Base-by-base conservation (phyloP, 1,140 invertebrate genomes). In the Paraescarpia echinospica region DNA sequence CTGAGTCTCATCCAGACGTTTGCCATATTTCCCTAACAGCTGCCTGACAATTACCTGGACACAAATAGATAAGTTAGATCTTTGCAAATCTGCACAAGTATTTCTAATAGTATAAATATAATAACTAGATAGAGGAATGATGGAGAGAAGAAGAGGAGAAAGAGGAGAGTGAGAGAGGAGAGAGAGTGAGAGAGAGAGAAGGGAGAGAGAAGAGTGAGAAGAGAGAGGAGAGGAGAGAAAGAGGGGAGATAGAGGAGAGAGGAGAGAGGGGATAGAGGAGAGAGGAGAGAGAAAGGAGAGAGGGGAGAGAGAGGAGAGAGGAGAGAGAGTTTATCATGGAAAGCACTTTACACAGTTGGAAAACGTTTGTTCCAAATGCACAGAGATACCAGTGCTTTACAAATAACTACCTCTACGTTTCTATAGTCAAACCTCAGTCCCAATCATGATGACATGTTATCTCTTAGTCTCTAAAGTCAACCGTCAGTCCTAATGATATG, bases 1-100 rank as follows among this genome's bases (percentile, higher is more conserved):
- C 35, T 93, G 93, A 34, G 1, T 34, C 35, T n/a, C 41, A 51
- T 93, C 93, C 88, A 93, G 88, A 33, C 77, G 34, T 91, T 93
- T 93, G 92, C 88, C 88, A 35, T 91, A 93, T 5, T 34, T 34
- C 6, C 33, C 35, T 77, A 93, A 77, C 33, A 91, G 41, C 18
- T 41, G 33, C 27, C 33, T 1, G 5, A 89, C 89, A 34, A 93
- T 92, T 48, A 34, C 93, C 91, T 91, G 59, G 18, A 92, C 89
- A 90, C 33, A 90, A 90, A 90, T 34, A 22, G 89, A 18, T 34
- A 22, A 33, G 35, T 35, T n/a, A 90, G 27, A 34, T 18, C 27
- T 18, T 77, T 77, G 2, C 59, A 77, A 41, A 41, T 77, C 0
- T 22, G 59, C 27, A 77, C 12, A 77, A 77, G 59, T 77, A 77